Conservation (phyloP, 2,888 invertebrate species). For the Eupelmus urozonus region DNA sequence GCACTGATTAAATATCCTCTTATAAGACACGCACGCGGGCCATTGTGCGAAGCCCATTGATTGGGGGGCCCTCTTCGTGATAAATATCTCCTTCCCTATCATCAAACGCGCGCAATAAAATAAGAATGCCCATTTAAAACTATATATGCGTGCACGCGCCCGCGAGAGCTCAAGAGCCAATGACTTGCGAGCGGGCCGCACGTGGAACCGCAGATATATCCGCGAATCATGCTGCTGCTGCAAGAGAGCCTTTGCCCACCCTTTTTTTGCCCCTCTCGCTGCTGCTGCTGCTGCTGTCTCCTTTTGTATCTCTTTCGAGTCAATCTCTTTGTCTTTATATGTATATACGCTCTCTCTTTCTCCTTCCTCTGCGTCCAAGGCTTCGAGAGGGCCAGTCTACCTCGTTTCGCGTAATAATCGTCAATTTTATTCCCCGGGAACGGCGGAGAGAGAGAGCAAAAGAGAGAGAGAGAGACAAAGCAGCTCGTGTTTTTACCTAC, state of each 20-base stretch:
- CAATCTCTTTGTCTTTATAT: too few species aligned
- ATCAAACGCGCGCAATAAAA: slow-evolving; percentile 47
- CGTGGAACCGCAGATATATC: slow-evolving; percentile 31
- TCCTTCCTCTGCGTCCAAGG: background rate
- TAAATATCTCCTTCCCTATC: slow-evolving; percentile 53
- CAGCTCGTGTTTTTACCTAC: background rate
- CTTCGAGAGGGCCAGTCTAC: slow-evolving; percentile 17
- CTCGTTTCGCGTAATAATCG: slow-evolving; percentile 51
- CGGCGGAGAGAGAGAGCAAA: too few species aligned
- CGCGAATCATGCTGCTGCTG: slow-evolving; percentile 52
- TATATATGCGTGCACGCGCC: slow-evolving; percentile 41
- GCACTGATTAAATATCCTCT: slow-evolving; percentile 27
- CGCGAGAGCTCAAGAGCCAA: slow-evolving; percentile 22
- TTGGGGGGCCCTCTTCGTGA: slow-evolving; percentile 54
- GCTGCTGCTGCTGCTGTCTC: slow-evolving; percentile 8
- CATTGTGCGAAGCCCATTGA: too few species aligned
- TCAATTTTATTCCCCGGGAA: slow-evolving; percentile 50
- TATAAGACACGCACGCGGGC: too few species aligned
- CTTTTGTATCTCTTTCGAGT: background rate
- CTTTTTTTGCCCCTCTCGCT: background rate
- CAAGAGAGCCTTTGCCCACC: slow-evolving; percentile 17
- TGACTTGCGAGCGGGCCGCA: slow-evolving; percentile 19
- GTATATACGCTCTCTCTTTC: background rate
- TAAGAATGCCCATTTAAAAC: slow-evolving; percentile 47
- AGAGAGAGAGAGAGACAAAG: too few species aligned